Evolutionary conservation across 2,888 invertebrate species (phyloP).

Genomic region (Epistrophe eligans): DNA sequence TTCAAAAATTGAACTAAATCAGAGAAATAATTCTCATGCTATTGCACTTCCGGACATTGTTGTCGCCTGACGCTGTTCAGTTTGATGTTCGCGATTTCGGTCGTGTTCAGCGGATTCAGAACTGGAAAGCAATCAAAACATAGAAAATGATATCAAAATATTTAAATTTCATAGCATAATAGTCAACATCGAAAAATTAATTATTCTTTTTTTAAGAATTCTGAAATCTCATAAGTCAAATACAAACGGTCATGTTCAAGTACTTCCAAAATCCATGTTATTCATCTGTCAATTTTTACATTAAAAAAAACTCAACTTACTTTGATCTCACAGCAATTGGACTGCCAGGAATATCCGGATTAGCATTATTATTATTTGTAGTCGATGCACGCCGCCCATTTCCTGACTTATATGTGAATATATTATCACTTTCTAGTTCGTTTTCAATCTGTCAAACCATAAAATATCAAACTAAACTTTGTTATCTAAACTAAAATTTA

Average conservation of each 20-base stretch:
- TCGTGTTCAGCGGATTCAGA: conserved; percentile 84
- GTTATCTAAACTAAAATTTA: conserved; percentile 3
- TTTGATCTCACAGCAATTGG: conserved; percentile 84
- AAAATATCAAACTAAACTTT: conserved; percentile 55
- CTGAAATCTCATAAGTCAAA: too few species aligned
- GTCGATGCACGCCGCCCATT: conserved; percentile 83
- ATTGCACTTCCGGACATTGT: conserved; percentile 85
- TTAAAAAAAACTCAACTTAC: conserved; percentile 78
- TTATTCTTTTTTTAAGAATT: too few species aligned
- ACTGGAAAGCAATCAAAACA: conserved; percentile 76
- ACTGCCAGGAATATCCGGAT: conserved; percentile 82
- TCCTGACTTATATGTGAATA: conserved; percentile 83
- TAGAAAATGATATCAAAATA: conserved; percentile 56
- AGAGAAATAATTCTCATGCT: conserved; percentile 85
- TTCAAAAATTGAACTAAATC: conserved; percentile 84
- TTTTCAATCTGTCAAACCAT: conserved; percentile 82
- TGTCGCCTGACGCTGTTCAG: conserved; percentile 83
- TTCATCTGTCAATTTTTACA: not conserved
- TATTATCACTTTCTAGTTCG: conserved; percentile 83
- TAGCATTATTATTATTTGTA: conserved; percentile 83
- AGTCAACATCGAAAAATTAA: too few species aligned
- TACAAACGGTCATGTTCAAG: too few species aligned
- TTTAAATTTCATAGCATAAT: not conserved
- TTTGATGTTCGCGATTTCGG: conserved; percentile 82
- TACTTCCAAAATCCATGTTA: too few species aligned